Base-by-base conservation (phyloP, 2,113 vertebrate genomes). In the Raja brachyura region DNA sequence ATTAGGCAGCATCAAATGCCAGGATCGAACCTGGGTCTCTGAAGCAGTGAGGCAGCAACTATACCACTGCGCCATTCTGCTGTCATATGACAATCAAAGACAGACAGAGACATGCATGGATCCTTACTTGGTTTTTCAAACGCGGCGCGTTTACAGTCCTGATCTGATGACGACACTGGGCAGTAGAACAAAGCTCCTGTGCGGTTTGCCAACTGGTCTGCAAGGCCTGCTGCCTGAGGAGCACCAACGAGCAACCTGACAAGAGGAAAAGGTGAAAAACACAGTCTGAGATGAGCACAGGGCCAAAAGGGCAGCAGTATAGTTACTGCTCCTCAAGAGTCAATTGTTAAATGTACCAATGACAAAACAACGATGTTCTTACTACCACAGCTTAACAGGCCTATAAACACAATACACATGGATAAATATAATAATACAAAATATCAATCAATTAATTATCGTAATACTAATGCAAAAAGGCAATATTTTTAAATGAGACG, bases 171-270 rank as follows among this genome's bases (percentile, higher is more conserved):
- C 1, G 95, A 96, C 74, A 99, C 94, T 74, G 98, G 98, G 93
- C 98, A 99, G 93, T 96, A 96, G 93, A 98, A 99, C 93, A 99
- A 96, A 0, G 97, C 97, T 0, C 98, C 98, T 0, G 97, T 98
- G 92, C 97, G 96, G 0, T 96, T 96, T 93, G 97, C 95, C 0
- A 97, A 97, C 13, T 93, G 93, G 0, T 96, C 93, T 2, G 94
- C 93, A 5, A 94, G 1, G 0, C 97, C 96, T 28, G 95, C 94
- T 4, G 98, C 98, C 93, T 94, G 97, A 10, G 98, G 98, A 0
- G 98, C 98, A 48, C 98, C 98, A 0, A 95, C 95, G 76, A 99
- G 95, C 93, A 99, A 96, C 93, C 98, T 99, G 94, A 10, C 0
- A 0, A 1, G 10, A 78, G 70, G 70, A 5, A 59, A 11, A 25